Percentiles rank a stretch among this genome's conserved stretches.
These are phyloP conservation scores for Aegithalos caudatus DNA, from an alignment of 2,113 vertebrate species.

Conservation along the genomic window DNA sequence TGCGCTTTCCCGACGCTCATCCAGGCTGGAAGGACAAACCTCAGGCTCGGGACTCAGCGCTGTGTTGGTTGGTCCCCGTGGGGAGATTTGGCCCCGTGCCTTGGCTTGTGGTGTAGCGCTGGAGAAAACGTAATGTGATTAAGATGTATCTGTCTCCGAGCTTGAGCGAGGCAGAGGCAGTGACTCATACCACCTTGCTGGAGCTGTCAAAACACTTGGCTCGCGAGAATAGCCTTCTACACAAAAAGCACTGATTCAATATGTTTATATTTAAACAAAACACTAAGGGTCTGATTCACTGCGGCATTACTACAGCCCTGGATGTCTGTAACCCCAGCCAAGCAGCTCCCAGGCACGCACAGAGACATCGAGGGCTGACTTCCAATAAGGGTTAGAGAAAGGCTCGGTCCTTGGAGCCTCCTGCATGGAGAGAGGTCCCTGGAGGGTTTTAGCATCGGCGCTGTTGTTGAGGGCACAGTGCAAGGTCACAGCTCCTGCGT, in stretches of 20 bases:
- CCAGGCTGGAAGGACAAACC: conserved; percentile 26
- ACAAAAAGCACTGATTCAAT: conserved; percentile 53
- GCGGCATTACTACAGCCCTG: conserved; percentile 42
- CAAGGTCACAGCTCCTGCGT: fast-evolving
- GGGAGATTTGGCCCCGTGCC: conserved; percentile 24
- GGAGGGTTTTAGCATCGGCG: fast-evolving
- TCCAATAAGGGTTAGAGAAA: neutral
- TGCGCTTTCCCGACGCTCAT: neutral
- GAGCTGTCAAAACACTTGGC: conserved; percentile 65
- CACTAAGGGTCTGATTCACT: conserved; percentile 41
- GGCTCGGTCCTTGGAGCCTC: neutral
- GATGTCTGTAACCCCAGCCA: neutral
- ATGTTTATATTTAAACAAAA: conserved; percentile 63
- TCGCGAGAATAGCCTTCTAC: conserved; percentile 39
- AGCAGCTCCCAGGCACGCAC: neutral
- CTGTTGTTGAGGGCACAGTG: neutral
- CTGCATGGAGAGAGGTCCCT: neutral
- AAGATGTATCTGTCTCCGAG: conserved; percentile 46
- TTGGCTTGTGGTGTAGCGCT: conserved; percentile 2
- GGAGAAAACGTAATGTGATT: conserved; percentile 35
- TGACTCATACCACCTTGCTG: conserved; percentile 62
- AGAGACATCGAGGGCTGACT: neutral
- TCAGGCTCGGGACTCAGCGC: neutral
- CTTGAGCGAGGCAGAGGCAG: conserved; percentile 32
- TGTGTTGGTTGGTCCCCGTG: neutral